Evolutionary conservation across 2,797 vertebrate genomes (phyloP).

Genomic region (Coracias cyanogaster): DNA sequence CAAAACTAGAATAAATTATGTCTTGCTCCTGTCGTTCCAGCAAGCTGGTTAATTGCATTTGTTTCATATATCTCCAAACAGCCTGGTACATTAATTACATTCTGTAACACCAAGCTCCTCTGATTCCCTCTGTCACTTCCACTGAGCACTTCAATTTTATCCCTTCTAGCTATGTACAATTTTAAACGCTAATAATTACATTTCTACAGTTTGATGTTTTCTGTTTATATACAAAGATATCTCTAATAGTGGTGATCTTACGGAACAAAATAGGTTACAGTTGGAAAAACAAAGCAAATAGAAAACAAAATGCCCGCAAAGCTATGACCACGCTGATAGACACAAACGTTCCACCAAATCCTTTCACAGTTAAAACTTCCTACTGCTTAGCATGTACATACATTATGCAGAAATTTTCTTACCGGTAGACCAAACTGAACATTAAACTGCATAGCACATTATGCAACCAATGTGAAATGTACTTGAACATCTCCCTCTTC

Average conservation of each 20-base stretch:
- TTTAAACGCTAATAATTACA: constrained; percentile 61
- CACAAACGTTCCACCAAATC: background rate
- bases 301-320: background rate
- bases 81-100: constrained; percentile 78
- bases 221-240: background rate
- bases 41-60: constrained; percentile 81
- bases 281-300: background rate
- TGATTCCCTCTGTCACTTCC: constrained; percentile 79
- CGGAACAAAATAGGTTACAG: background rate
- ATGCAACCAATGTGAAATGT: background rate
- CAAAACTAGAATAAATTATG: constrained; percentile 63
- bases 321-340: background rate
- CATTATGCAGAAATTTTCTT: background rate
- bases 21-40: constrained; percentile 60
- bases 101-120: constrained; percentile 76
- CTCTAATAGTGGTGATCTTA: background rate
- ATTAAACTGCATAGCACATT: background rate
- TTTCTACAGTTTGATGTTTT: background rate
- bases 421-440: background rate
- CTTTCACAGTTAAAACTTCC: background rate
- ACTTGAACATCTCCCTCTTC: background rate
- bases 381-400: background rate
- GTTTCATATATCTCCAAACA: constrained; percentile 77
- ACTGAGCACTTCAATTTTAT: constrained; percentile 75
- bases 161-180: constrained; percentile 62